These are phyloP conservation scores for Dendrolimus houi DNA, from an alignment of 2,888 invertebrate species.

Conservation along the genomic window DNA sequence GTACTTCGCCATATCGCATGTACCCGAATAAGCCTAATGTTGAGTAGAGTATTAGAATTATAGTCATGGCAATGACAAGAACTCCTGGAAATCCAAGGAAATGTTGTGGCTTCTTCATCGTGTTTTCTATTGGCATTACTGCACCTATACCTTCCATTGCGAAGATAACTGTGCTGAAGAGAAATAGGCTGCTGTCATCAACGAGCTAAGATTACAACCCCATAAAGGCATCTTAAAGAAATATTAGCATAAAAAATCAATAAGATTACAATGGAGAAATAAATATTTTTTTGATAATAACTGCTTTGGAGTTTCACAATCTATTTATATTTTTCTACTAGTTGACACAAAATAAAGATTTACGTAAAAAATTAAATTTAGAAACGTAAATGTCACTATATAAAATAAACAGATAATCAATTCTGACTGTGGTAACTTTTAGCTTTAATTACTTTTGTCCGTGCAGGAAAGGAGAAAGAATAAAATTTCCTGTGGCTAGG, in stretches of 20 bases:
- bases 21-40: conserved; percentile 93
- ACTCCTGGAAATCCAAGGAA: conserved; percentile 90
- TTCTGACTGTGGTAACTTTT: no score
- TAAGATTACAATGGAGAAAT: no score
- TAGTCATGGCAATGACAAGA: conserved; percentile 88
- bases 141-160: conserved; percentile 98
- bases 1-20: conserved; percentile 84
- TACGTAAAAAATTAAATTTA: conserved; percentile 1
- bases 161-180: conserved; percentile 90
- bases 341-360: neutral
- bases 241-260: no score
- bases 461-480: no score
- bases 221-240: no score
- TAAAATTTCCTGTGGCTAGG: neutral
- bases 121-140: conserved; percentile 95
- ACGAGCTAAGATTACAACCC: no score
- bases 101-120: conserved; percentile 88
- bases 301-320: no score
- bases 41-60: conserved; percentile 86
- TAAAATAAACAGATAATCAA: no score
- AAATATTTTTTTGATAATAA: no score
- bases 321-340: no score
- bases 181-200: neutral
- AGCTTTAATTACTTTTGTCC: no score
- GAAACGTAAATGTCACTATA: no score